These are phyloP conservation scores for Trigoniulus corallinus DNA, from an alignment of 1,140 invertebrate genomes.

Conservation along the genomic window DNA sequence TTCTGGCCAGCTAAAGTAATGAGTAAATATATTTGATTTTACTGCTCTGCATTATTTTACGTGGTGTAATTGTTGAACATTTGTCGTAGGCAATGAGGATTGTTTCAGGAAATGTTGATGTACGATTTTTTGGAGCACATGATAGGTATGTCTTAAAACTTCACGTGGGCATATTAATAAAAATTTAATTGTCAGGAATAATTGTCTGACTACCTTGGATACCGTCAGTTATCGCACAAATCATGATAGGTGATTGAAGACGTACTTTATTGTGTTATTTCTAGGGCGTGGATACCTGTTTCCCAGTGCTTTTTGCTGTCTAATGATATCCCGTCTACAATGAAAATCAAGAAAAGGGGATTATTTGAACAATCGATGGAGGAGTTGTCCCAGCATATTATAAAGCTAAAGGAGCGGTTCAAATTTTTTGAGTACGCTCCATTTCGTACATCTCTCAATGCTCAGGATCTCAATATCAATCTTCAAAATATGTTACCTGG, in stretches of 20 bases:
- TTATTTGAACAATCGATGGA: conserved; percentile 45
- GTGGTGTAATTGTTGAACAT: not conserved
- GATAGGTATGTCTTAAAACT: conserved; percentile 40
- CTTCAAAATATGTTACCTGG: not conserved
- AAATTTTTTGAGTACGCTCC: conserved; percentile 60
- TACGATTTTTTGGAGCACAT: conserved; percentile 85
- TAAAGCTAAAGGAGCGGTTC: conserved; percentile 50
- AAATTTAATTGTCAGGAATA: no score
- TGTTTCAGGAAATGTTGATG: conserved; percentile 56
- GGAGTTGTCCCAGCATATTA: conserved; percentile 56
- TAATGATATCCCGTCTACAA: conserved; percentile 38
- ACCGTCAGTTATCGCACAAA: no score
- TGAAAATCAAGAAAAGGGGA: conserved; percentile 40
- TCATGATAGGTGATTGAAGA: not conserved
- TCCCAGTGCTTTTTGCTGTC: conserved; percentile 66
- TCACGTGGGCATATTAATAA: not conserved
- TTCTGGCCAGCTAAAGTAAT: conserved; percentile 76
- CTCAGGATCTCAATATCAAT: conserved; percentile 17
- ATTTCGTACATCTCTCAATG: conserved; percentile 49
- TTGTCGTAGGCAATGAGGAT: conserved; percentile 45
- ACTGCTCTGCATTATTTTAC: not conserved
- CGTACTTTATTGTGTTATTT: not conserved
- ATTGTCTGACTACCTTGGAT: no score
- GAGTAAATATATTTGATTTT: not conserved
- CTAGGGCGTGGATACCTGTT: conserved; percentile 61